These are phyloP conservation scores for Psilopogon haemacephalus DNA, from an alignment of 2,113 vertebrate genomes.

Conservation along the genomic window DNA sequence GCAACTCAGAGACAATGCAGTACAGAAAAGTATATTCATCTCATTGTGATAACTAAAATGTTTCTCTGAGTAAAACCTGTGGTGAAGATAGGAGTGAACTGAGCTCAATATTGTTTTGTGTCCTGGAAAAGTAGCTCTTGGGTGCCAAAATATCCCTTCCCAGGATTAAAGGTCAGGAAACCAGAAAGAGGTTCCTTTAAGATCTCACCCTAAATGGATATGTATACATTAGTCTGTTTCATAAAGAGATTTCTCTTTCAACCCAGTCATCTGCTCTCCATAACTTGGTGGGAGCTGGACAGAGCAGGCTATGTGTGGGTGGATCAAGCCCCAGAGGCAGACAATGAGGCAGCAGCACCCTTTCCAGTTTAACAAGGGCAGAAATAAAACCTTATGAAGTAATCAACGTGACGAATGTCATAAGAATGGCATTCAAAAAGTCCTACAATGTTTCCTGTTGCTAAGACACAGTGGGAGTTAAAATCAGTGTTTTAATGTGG, in stretches of 20 bases:
- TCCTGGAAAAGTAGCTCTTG: not conserved
- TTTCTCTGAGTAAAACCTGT: not conserved
- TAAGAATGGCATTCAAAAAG: not conserved
- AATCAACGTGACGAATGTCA: not conserved
- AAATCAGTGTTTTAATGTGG: not conserved
- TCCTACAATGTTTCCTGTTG: not conserved
- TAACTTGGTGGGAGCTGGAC: not conserved
- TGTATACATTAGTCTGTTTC: not conserved
- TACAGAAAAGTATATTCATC: not conserved
- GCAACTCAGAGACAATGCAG: not conserved
- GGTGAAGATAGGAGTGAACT: not conserved
- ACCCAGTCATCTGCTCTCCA: not conserved
- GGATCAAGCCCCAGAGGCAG: not conserved
- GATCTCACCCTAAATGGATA: not conserved
- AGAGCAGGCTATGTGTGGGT: not conserved
- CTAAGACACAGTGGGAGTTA: not conserved
- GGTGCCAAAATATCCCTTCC: not conserved
- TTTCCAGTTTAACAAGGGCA: rapidly evolving
- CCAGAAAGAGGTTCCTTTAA: not conserved
- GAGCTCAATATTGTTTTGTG: not conserved
- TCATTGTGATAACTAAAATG: not conserved
- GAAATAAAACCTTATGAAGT: not conserved
- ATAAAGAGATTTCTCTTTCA: not conserved
- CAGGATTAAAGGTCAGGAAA: not conserved
- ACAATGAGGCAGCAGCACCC: not conserved